A percentile compares a stretch with the other conserved stretches of the same genome.
phyloP scores from a whole-genome alignment of 2,888 invertebrate species.

The Diaprepes abbreviatus region DNA sequence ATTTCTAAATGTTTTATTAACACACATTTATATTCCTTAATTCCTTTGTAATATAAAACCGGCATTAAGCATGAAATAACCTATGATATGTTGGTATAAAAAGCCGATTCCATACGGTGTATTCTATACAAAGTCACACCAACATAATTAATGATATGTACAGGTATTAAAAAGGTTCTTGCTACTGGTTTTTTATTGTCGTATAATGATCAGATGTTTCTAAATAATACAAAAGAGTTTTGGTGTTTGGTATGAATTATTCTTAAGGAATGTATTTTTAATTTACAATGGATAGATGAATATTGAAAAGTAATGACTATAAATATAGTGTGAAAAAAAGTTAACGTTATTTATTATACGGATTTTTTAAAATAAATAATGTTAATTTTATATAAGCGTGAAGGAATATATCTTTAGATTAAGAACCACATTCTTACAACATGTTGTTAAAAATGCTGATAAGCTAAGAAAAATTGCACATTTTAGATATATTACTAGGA shows the following conservation, averaged over 20 bases:
- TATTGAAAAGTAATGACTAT: not conserved
- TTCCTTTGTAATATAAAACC: conserved; percentile 7
- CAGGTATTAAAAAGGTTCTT: conserved; percentile 21
- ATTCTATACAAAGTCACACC: conserved; percentile 7
- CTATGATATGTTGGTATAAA: conserved; percentile 9
- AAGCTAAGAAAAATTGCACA: too few relatives aligned
- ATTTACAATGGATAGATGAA: not conserved
- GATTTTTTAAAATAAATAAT: too few relatives aligned
- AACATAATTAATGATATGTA: conserved; percentile 20
- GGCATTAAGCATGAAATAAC: conserved; percentile 19
- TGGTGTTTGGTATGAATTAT: not conserved
- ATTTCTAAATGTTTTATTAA: conserved; percentile 1
- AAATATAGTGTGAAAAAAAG: too few relatives aligned
- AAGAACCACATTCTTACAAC: too few relatives aligned
- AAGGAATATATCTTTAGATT: too few relatives aligned
- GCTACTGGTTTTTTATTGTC: conserved; percentile 20
- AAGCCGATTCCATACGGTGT: conserved; percentile 4
- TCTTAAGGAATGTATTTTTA: conserved; percentile 15
- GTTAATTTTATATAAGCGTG: too few relatives aligned
- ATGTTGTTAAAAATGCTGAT: too few relatives aligned
- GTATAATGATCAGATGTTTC: conserved; percentile 9
- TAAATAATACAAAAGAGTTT: conserved; percentile 9
- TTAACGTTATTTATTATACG: too few relatives aligned
- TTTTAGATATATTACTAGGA: too few relatives aligned
- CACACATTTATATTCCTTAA: conserved; percentile 11